phyloP scores from a whole-genome alignment of 1,140 invertebrate genomes.

The Venustaconcha ellipsiformis region DNA sequence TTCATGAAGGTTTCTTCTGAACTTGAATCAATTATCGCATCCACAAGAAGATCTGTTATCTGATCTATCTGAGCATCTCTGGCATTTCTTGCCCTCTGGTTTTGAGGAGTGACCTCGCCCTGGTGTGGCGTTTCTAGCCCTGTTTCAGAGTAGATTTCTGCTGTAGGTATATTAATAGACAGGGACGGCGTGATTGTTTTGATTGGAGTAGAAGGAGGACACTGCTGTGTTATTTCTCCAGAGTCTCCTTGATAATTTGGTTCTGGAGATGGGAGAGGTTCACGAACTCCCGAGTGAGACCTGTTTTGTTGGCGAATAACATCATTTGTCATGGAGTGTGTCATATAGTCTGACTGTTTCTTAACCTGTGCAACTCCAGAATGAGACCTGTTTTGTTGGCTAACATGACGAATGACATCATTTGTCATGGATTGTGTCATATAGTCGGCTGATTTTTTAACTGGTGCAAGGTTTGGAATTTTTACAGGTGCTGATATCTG shows the following conservation, averaged over 20 bases:
- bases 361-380: conserved; percentile 3
- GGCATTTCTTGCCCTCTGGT: conserved; percentile 34
- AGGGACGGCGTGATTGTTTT: conserved; percentile 20
- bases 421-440: conserved; percentile 1
- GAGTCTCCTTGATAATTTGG: conserved; percentile 5
- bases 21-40: conserved; percentile 30
- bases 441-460: conserved; percentile 21
- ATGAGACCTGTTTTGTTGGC: conserved; percentile 6
- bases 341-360: background rate
- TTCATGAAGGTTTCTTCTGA: background rate
- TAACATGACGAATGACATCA: background rate
- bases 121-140: conserved; percentile 26
- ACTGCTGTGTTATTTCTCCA: background rate
- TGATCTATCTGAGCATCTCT: conserved; percentile 45
- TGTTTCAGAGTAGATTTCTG: conserved; percentile 37
- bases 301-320: background rate
- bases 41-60: conserved; percentile 39
- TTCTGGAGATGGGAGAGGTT: conserved; percentile 30
- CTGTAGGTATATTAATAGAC: conserved; percentile 49
- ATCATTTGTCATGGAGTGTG: conserved; percentile 13
- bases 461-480: conserved; percentile 13
- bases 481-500: conserved; percentile 41
- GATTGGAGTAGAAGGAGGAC: conserved; percentile 3
- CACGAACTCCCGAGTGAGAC: conserved; percentile 14
- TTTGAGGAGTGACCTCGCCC: conserved; percentile 16